Evolutionary conservation across 2,888 invertebrate genomes (phyloP).

Genomic region (Listrodromus nycthemerus): DNA sequence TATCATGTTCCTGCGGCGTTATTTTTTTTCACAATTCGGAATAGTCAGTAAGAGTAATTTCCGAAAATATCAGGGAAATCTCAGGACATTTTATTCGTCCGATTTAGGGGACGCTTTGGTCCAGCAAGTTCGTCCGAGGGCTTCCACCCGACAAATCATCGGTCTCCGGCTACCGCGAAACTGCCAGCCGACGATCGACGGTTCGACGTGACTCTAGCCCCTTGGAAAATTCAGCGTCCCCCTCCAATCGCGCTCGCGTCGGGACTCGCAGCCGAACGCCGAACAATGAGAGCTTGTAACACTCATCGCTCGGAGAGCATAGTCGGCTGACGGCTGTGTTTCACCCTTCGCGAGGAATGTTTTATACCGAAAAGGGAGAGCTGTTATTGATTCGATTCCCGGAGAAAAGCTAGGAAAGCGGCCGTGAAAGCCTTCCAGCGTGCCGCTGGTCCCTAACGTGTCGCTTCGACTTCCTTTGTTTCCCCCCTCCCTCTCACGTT

Average conservation of each 20-base stretch:
- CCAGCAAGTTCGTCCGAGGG: slow-evolving; percentile 66
- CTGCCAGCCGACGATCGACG: neutral
- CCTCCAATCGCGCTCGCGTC: slow-evolving; percentile 47
- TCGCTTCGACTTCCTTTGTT: slow-evolving; percentile 54
- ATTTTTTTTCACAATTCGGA: too few relatives aligned
- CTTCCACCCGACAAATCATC: slow-evolving; percentile 16
- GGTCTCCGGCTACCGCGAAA: neutral
- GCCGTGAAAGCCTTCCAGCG: slow-evolving; percentile 9
- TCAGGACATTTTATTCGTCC: too few relatives aligned
- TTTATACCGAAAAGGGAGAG: slow-evolving; percentile 77
- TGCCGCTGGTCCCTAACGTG: slow-evolving; percentile 39
- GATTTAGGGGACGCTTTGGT: slow-evolving; percentile 46
- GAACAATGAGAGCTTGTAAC: slow-evolving; percentile 23
- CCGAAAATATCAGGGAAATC: too few relatives aligned
- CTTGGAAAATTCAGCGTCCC: slow-evolving; percentile 7
- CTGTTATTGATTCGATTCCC: slow-evolving; percentile 83
- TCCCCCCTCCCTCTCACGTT: slow-evolving; percentile 12
- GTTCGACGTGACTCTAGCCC: slow-evolving; percentile 17
- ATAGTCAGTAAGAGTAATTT: too few relatives aligned
- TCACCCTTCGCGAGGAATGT: slow-evolving; percentile 71
- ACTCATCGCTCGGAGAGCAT: neutral
- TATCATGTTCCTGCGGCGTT: too few relatives aligned
- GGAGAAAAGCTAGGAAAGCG: slow-evolving; percentile 79
- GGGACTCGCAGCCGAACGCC: slow-evolving; percentile 50
- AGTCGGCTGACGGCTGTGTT: slow-evolving; percentile 17